phyloP scores from a whole-genome alignment of 1,140 invertebrate species.

The Maconellicoccus hirsutus region DNA sequence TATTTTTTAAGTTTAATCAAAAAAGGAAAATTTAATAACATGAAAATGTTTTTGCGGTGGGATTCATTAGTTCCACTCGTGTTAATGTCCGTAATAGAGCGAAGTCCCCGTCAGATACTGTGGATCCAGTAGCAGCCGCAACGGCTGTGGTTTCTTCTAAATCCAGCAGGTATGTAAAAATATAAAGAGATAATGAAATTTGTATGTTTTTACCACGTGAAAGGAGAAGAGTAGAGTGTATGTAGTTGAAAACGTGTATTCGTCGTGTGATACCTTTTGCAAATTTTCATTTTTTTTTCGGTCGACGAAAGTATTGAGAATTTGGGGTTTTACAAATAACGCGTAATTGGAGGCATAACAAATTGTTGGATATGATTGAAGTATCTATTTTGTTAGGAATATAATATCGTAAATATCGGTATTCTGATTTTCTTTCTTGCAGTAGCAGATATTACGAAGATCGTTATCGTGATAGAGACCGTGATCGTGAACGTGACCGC shows the following conservation, averaged over 20 bases:
- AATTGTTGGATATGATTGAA: too few relatives aligned
- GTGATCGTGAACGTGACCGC: conserved; percentile 45
- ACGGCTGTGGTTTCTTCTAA: background rate
- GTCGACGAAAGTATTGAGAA: too few relatives aligned
- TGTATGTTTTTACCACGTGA: too few relatives aligned
- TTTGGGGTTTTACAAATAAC: too few relatives aligned
- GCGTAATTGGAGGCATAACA: too few relatives aligned
- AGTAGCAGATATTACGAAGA: conserved; percentile 61
- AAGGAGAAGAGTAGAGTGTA: background rate
- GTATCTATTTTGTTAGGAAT: too few relatives aligned
- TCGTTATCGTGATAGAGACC: conserved; percentile 58
- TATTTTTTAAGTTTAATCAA: too few relatives aligned
- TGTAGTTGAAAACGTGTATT: background rate
- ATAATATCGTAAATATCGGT: background rate
- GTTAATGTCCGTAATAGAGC: conserved; percentile 1
- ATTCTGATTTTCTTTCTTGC: background rate
- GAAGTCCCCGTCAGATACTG: conserved; percentile 12
- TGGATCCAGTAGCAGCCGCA: conserved; percentile 13
- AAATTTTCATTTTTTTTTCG: too few relatives aligned
- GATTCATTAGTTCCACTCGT: background rate
- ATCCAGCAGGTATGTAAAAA: conserved; percentile 6
- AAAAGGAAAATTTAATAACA: conserved; percentile 10
- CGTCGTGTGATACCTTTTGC: background rate
- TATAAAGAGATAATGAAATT: background rate
- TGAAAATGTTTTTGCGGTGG: background rate